A percentile compares a stretch with the other conserved stretches of the same genome.
These are phyloP conservation scores for Ciconia boyciana DNA, from an alignment of 2,113 vertebrate species.

Conservation along the genomic window DNA sequence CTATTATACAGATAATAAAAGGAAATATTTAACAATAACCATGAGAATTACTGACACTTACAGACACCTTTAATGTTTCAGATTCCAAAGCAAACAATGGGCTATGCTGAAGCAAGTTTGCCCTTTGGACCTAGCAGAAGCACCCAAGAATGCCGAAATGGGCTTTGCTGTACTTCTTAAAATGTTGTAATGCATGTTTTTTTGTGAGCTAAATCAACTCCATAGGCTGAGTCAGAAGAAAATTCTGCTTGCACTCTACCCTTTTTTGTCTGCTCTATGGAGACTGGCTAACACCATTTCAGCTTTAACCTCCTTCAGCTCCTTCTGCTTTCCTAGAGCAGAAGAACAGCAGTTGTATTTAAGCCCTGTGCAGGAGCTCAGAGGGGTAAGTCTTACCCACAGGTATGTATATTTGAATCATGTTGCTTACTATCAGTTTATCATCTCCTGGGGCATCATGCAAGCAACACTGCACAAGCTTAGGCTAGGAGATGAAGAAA, in stretches of 20 bases:
- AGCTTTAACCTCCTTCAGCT: neutral
- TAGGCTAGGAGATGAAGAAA: neutral
- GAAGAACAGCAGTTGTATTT: neutral
- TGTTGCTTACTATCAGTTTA: neutral
- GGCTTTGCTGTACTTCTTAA: constrained; percentile 10
- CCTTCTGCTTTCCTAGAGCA: neutral
- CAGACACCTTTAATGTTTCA: constrained; percentile 15
- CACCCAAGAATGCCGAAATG: neutral
- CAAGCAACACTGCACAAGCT: neutral
- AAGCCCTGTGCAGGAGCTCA: neutral
- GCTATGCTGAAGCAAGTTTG: constrained; percentile 5
- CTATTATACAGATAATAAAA: constrained; percentile 53
- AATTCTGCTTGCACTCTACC: neutral
- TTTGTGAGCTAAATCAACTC: neutral
- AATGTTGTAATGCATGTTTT: neutral
- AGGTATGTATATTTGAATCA: neutral
- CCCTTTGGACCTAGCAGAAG: constrained; percentile 4
- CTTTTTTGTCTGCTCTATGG: neutral
- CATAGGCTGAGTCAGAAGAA: constrained; percentile 11
- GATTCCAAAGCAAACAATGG: constrained; percentile 48
- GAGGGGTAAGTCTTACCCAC: neutral
- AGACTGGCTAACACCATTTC: neutral
- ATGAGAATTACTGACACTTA: constrained; percentile 42
- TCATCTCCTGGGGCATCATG: neutral
- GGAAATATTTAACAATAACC: constrained; percentile 62